Base-by-base conservation (phyloP, 2,113 vertebrate genomes). In the Pomatorhinus ruficollis region DNA sequence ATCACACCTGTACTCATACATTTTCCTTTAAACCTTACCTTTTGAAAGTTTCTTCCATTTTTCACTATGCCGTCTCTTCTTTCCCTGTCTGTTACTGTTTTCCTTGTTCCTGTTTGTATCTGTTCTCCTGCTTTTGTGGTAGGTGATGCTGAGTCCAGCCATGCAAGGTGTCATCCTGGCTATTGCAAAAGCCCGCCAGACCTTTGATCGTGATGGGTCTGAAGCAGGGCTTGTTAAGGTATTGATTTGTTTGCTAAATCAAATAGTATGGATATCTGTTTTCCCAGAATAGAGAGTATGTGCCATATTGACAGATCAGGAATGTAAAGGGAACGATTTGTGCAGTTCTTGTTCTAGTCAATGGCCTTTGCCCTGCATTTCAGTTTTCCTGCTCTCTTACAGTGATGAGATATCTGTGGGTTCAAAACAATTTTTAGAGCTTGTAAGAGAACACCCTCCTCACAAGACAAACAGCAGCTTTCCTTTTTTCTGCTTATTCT, bases 91-190 rank as follows among this genome's bases (percentile, higher is more conserved):
- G 53, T 93, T 52, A 31, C 68, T n/a, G 6, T 90, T 92, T 57
- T 85, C 92, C 96, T 82, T 42, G 89, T 80, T 87, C 59, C 76
- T 88, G 59, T 97, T 42, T 97, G 53, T 95, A 79, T 96, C 65
- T 92, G 27, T 97, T 95, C 87, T 88, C 96, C 88, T 86, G 95
- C 77, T 96, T 77, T 63, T 7, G 60, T 97, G 98, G 97, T 85
- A 99, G 99, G 98, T 99, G 98, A 99, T 99, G 99, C 98, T 99
- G 95, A 99, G 98, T 70, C 99, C 99, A 69, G 99, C 99, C 80
- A 99, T 99, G 99, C 99, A 99, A 97, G 99, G 99, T 23, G 98
- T 99, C 97, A 99, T 99, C 96, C 97, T 99, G 90, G 99, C 99
- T 91, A 99, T 99, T 82, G 99, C 99, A 69, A 99, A 99, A 97